A percentile compares a stretch with the other conserved stretches of the same genome.
phyloP scores from a whole-genome alignment of 2,113 vertebrate genomes.

The Notarius quadriscutis region DNA sequence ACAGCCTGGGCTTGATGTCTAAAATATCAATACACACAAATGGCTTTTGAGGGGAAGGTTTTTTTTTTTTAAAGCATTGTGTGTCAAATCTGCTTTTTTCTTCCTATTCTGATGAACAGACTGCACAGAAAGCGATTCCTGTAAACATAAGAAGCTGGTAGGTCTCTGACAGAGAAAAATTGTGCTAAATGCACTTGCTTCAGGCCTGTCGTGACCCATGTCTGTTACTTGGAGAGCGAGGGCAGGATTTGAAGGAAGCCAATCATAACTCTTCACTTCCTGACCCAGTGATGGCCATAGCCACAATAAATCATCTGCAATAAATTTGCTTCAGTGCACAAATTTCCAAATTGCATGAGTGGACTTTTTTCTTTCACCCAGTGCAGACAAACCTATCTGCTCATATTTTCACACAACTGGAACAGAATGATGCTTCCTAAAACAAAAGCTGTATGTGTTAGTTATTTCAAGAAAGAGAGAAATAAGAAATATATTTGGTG shows the following conservation, averaged over 20 bases:
- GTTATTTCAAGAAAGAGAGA: not conserved
- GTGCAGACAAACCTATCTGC: not conserved
- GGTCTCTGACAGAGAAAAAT: not conserved
- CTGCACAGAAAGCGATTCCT: not conserved
- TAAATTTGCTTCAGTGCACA: not conserved
- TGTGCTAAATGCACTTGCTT: not conserved
- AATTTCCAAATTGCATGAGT: not conserved
- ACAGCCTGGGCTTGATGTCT: not conserved
- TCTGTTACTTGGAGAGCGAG: not conserved
- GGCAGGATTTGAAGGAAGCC: not conserved
- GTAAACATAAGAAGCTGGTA: not conserved
- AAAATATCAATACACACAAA: not conserved
- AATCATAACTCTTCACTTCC: conserved; percentile 10
- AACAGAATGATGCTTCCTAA: conserved; percentile 14
- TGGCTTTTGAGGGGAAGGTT: not conserved
- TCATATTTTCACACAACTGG: conserved; percentile 3
- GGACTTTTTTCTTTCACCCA: not conserved
- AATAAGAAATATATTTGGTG: conserved; percentile 2
- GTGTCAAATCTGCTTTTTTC: not conserved
- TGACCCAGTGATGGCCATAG: not conserved
- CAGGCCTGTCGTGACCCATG: conserved; percentile 2
- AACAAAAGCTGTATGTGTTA: not conserved
- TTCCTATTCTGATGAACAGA: not conserved
- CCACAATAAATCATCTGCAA: not conserved
- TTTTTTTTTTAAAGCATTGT: too few species aligned